These are phyloP conservation scores for Panthera uncia DNA, from an alignment of 2,113 vertebrate genomes.

Conservation along the genomic window DNA sequence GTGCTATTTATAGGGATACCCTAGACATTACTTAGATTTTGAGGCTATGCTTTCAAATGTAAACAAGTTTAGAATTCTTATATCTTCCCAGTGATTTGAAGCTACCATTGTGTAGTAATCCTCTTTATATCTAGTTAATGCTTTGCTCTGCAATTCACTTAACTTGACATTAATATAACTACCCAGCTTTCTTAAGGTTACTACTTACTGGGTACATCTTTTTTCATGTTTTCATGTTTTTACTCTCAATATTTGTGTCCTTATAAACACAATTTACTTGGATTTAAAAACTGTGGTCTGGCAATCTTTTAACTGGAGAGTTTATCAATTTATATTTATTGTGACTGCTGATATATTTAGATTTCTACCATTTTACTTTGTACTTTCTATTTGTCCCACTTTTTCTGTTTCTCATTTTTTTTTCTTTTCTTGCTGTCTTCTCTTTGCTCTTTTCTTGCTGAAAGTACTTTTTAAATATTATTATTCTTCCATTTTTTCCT, in stretches of 20 bases:
- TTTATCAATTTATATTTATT: slow-evolving; percentile 15
- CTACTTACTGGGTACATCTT: not conserved
- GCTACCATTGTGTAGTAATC: not conserved
- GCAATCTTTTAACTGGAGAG: not conserved
- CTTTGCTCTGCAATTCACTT: not conserved
- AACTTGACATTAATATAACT: not conserved
- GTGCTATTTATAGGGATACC: not conserved
- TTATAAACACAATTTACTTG: not conserved
- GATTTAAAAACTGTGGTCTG: not conserved
- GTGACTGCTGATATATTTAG: not conserved
- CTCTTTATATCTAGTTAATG: not conserved
- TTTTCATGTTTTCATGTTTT: not conserved
- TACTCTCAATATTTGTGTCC: not conserved
- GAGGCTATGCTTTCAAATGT: not conserved
- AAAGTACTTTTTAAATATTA: not conserved
- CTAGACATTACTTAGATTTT: not conserved
- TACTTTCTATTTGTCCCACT: not conserved
- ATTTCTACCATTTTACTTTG: slow-evolving; percentile 16
- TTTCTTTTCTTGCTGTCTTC: not conserved
- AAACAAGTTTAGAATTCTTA: not conserved
- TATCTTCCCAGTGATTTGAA: not conserved
- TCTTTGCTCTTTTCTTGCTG: not conserved
- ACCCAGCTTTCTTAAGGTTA: not conserved
- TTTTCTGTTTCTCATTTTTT: not conserved
- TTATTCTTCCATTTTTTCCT: not conserved